Percentiles rank a stretch among this genome's conserved stretches.
These are phyloP conservation scores for Ardeotis arabs DNA, from an alignment of 2,113 vertebrate species.

Conservation along the genomic window DNA sequence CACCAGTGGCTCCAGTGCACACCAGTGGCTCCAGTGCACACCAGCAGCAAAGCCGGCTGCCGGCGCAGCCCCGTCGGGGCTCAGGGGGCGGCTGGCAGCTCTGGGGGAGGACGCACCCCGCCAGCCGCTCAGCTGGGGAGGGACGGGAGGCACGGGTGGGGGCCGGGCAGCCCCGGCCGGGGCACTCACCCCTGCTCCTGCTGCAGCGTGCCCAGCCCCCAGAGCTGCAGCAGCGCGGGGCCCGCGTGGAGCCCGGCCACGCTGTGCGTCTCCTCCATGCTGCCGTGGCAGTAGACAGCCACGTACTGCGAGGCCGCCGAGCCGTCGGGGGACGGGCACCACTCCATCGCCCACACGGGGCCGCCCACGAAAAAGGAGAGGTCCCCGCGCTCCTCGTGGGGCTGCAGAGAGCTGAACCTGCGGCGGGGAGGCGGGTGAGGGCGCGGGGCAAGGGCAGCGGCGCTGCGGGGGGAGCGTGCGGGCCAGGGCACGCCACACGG, in stretches of 20 bases:
- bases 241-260: slow-evolving; percentile 71
- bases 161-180: too few relatives aligned
- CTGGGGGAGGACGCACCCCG: neutral
- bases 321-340: slow-evolving; percentile 89
- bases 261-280: slow-evolving; percentile 86
- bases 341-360: slow-evolving; percentile 92
- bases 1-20: neutral
- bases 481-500: accelerated
- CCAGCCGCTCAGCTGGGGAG: accelerated
- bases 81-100: neutral
- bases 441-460: neutral
- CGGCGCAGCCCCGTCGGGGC: accelerated
- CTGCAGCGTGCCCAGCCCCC: slow-evolving; percentile 85
- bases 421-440: neutral
- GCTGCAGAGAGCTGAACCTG: slow-evolving; percentile 84
- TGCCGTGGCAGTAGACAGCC: slow-evolving; percentile 85
- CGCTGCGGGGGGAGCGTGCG: accelerated
- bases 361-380: slow-evolving; percentile 87
- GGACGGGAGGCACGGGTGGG: accelerated
- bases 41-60: neutral
- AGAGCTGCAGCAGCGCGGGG: slow-evolving; percentile 88
- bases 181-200: slow-evolving; percentile 80
- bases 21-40: neutral
- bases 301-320: slow-evolving; percentile 79
- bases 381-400: slow-evolving; percentile 85